These are phyloP conservation scores for Drosophila flavopinicola DNA, from an alignment of 2,888 invertebrate species.

Conservation along the genomic window DNA sequence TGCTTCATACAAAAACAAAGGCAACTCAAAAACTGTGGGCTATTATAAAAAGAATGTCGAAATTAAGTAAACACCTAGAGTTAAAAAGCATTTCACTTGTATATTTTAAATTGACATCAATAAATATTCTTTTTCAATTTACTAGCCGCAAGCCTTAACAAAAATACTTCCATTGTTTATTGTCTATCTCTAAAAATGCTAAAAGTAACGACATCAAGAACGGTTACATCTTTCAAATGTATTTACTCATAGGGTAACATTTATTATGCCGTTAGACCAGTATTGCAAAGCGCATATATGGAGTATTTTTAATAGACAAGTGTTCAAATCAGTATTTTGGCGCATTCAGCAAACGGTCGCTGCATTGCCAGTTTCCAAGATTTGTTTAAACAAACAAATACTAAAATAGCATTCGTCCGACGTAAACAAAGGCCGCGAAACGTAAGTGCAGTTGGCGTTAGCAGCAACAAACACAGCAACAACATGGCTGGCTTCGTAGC, in stretches of 20 bases:
- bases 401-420: constrained; percentile 49
- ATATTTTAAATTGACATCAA: too few relatives aligned
- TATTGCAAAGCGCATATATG: constrained; percentile 17
- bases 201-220: neutral
- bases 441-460: constrained; percentile 50
- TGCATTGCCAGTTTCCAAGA: constrained; percentile 45
- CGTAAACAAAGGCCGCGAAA: constrained; percentile 58
- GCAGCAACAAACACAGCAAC: constrained; percentile 31
- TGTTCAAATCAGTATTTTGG: constrained; percentile 44
- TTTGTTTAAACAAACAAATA: constrained; percentile 69
- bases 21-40: neutral
- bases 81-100: neutral
- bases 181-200: neutral
- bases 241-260: neutral
- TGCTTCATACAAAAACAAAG: neutral
- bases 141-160: too few relatives aligned
- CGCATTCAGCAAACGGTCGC: constrained; percentile 52
- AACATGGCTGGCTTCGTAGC: constrained; percentile 88
- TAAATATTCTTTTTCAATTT: too few relatives aligned
- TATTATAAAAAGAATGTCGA: neutral
- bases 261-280: constrained; percentile 15
- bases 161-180: neutral
- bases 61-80: neutral
- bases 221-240: neutral
- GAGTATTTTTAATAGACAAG: constrained; percentile 26